Conservation (phyloP, 2,888 invertebrate genomes). For the Homarus gammarus region DNA sequence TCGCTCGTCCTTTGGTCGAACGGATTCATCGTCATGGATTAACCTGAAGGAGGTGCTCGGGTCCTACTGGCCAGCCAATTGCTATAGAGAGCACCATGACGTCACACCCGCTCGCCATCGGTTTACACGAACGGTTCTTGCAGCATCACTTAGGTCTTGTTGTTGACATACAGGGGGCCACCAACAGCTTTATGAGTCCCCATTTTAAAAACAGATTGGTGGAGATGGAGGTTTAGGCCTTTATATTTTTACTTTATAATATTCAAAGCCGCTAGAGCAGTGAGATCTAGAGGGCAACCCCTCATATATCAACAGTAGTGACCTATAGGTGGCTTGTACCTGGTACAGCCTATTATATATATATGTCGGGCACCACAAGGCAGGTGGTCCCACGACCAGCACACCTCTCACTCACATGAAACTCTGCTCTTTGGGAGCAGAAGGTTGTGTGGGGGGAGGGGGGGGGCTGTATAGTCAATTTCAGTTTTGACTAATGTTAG, state of each 20-base stretch:
- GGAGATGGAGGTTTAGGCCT: no score
- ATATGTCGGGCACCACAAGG: no score
- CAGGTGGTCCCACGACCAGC: no score
- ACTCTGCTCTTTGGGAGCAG: no score
- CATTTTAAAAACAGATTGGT: no score
- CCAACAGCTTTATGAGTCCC: no score
- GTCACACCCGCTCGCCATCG: neutral
- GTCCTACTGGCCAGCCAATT: neutral
- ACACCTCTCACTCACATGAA: no score
- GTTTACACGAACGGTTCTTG: neutral
- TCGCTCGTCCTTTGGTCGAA: neutral
- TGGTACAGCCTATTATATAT: neutral
- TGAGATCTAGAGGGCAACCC: neutral
- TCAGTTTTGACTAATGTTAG: no score
- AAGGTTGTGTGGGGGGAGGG: no score
- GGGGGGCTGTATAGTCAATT: no score
- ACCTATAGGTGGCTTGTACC: neutral
- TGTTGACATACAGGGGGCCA: neutral
- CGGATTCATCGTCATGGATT: neutral
- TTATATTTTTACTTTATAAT: neutral
- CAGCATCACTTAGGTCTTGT: no score
- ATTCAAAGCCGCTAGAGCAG: neutral
- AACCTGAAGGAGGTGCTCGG: neutral
- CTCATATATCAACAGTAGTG: neutral
- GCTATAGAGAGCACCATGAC: neutral